phyloP scores from a whole-genome alignment of 2,888 invertebrate species.

The Tolmerus cingulatus region DNA sequence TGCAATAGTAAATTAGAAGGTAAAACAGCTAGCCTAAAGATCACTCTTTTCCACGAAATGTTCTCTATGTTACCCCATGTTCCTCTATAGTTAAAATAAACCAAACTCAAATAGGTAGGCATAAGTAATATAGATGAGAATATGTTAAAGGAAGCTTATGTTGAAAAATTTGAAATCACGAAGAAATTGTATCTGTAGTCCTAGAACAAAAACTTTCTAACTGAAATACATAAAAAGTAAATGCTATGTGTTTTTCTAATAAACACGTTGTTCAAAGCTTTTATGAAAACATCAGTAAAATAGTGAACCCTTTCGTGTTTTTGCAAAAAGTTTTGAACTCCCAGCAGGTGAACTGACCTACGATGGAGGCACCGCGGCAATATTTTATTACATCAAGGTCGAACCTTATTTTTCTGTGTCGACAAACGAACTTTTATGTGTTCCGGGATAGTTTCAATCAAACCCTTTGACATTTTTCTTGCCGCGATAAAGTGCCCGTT shows the following conservation, averaged over 20 bases:
- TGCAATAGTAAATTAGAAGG: too few relatives aligned
- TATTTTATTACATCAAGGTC: slow-evolving; percentile 26
- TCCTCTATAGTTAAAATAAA: too few relatives aligned
- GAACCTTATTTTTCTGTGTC: neutral
- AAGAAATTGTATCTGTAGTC: neutral
- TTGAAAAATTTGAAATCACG: too few relatives aligned
- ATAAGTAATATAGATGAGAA: too few relatives aligned
- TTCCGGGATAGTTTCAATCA: slow-evolving; percentile 23
- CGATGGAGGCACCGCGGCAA: neutral
- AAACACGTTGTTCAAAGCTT: neutral
- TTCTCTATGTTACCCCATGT: too few relatives aligned
- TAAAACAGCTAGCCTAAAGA: too few relatives aligned
- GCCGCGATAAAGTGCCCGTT: neutral
- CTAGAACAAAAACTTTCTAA: neutral
- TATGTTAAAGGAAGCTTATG: too few relatives aligned
- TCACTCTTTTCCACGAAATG: too few relatives aligned
- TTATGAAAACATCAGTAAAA: neutral
- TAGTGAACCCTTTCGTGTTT: neutral
- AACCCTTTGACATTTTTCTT: slow-evolving; percentile 9
- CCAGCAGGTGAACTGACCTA: slow-evolving; percentile 24
- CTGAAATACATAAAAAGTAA: neutral
- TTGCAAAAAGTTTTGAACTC: neutral
- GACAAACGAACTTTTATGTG: slow-evolving; percentile 11
- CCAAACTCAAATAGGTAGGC: too few relatives aligned
- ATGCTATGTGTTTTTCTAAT: too few relatives aligned